phyloP scores from a whole-genome alignment of 2,888 invertebrate genomes.

The Hesperia comma region DNA sequence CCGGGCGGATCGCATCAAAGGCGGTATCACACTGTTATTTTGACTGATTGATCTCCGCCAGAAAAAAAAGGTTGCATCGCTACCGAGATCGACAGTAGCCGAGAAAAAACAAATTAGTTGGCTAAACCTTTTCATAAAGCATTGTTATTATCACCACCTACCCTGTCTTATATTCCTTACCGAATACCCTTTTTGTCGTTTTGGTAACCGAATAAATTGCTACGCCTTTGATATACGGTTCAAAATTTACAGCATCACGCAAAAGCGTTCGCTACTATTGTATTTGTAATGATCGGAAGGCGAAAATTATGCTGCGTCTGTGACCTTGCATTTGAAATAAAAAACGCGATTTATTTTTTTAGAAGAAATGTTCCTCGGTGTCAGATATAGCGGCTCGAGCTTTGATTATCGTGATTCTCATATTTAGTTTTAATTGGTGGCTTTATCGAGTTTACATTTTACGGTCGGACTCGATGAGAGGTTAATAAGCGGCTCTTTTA shows the following conservation, averaged over 20 bases:
- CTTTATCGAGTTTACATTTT: constrained; percentile 85
- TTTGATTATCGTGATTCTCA: constrained; percentile 83
- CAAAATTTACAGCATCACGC: constrained; percentile 50
- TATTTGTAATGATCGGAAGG: constrained; percentile 70
- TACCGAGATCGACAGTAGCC: constrained; percentile 83
- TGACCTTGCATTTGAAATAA: constrained; percentile 76
- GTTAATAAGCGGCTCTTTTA: constrained; percentile 84
- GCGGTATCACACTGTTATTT: constrained; percentile 84
- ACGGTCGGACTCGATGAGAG: constrained; percentile 83
- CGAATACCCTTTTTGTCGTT: constrained; percentile 53
- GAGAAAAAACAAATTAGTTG: constrained; percentile 84
- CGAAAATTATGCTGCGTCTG: constrained; percentile 80
- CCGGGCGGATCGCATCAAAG: constrained; percentile 81
- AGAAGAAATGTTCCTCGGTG: constrained; percentile 78
- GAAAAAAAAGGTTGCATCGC: constrained; percentile 80
- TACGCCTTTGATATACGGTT: constrained; percentile 59
- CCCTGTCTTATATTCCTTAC: constrained; percentile 64
- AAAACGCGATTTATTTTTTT: constrained; percentile 77
- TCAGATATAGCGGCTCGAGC: constrained; percentile 82
- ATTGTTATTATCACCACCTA: constrained; percentile 83
- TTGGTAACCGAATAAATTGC: constrained; percentile 49
- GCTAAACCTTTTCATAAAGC: constrained; percentile 83
- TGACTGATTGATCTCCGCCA: constrained; percentile 82
- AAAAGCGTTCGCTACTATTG: constrained; percentile 45
- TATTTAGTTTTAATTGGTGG: constrained; percentile 85